Evolutionary conservation across 2,797 vertebrate species (phyloP).

Genomic region (Siniperca undulata): DNA sequence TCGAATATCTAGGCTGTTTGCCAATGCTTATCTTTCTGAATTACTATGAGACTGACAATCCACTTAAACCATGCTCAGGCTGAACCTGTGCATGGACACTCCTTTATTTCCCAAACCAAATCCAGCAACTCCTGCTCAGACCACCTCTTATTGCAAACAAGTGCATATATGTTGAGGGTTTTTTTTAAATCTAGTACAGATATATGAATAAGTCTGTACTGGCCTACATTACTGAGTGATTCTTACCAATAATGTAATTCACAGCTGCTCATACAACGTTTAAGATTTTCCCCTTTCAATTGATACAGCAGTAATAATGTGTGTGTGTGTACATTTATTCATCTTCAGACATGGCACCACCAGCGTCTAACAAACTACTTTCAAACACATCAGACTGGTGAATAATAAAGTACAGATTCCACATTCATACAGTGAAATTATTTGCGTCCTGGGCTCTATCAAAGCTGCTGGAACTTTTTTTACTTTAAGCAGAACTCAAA

Average conservation of each 20-base stretch:
- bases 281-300: neutral
- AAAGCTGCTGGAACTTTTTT: neutral
- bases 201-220: neutral
- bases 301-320: neutral
- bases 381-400: neutral
- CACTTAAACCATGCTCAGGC: neutral
- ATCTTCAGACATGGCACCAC: neutral
- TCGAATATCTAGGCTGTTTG: too few relatives aligned
- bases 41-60: neutral
- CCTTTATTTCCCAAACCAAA: neutral
- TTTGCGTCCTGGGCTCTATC: neutral
- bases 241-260: neutral
- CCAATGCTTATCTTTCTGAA: too few relatives aligned
- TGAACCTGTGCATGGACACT: neutral
- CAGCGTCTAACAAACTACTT: conserved; percentile 2
- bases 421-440: neutral
- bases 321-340: neutral
- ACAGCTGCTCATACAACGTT: neutral
- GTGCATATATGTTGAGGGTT: neutral
- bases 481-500: conserved; percentile 18
- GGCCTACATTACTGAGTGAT: neutral
- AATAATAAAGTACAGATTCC: neutral
- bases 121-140: neutral
- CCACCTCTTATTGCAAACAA: neutral
- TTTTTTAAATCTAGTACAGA: neutral